These are phyloP conservation scores for Brachylomia viminalis DNA, from an alignment of 2,888 invertebrate genomes.

Conservation along the genomic window DNA sequence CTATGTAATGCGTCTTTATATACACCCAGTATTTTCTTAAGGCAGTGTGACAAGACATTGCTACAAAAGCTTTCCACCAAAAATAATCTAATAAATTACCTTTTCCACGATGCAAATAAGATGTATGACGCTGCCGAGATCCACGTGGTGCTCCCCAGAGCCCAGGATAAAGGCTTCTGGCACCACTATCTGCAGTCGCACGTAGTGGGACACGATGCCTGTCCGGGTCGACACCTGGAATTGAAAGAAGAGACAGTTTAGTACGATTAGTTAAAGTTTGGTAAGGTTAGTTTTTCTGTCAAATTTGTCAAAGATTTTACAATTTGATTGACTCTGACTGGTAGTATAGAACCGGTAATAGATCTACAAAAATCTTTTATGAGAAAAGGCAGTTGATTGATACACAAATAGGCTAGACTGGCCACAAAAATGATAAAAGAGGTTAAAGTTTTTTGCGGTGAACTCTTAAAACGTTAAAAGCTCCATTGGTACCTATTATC, in stretches of 20 bases:
- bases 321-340: no score
- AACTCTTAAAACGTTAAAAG: no score
- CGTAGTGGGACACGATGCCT: constrained; percentile 97
- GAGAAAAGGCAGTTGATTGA: no score
- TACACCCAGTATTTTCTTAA: background rate
- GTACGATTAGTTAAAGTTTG: background rate
- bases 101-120: constrained; percentile 98
- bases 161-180: constrained; percentile 97
- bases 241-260: background rate
- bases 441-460: no score
- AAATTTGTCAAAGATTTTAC: background rate
- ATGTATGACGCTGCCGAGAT: constrained; percentile 97
- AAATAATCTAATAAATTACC: constrained; percentile 88
- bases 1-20: no score
- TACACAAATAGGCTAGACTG: no score
- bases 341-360: no score
- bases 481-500: no score
- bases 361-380: no score
- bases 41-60: no score
- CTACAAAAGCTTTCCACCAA: background rate
- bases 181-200: constrained; percentile 96
- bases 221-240: constrained; percentile 96
- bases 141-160: constrained; percentile 97
- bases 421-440: no score
- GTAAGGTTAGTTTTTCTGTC: background rate